A percentile compares a stretch with the other conserved stretches of the same genome.
phyloP scores from a whole-genome alignment of 2,888 invertebrate genomes.

The Prosapia bicincta region DNA sequence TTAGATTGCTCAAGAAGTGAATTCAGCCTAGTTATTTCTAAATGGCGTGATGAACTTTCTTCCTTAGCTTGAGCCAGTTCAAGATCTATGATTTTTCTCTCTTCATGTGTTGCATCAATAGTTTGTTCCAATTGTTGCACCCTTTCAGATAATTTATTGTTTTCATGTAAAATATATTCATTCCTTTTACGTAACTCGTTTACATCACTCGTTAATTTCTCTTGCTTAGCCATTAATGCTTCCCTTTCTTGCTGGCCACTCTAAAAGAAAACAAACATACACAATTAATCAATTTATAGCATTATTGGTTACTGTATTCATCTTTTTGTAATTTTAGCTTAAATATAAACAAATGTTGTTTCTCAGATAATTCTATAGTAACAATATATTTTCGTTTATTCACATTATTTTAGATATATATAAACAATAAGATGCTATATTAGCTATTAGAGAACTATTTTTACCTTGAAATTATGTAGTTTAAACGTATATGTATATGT shows the following conservation, averaged over 20 bases:
- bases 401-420: too few species aligned
- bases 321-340: too few species aligned
- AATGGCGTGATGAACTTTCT: conserved; percentile 68
- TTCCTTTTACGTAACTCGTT: conserved; percentile 59
- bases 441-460: too few species aligned
- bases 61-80: conserved; percentile 70
- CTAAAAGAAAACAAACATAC: conserved; percentile 42
- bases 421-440: too few species aligned
- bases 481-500: too few species aligned
- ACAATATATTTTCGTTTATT: too few species aligned
- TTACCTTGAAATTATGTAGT: too few species aligned
- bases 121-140: conserved; percentile 64
- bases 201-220: conserved; percentile 70
- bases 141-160: conserved; percentile 65
- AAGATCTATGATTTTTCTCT: conserved; percentile 68
- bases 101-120: conserved; percentile 68
- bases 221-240: conserved; percentile 67
- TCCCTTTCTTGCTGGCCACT: conserved; percentile 79
- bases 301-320: too few species aligned
- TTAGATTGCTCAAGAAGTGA: conserved; percentile 80
- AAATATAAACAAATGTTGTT: too few species aligned
- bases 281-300: not conserved
- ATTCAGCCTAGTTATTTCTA: conserved; percentile 73
- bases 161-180: conserved; percentile 60
- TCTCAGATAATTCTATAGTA: too few species aligned